A percentile compares a stretch with the other conserved stretches of the same genome.
Conservation (phyloP, 2,797 vertebrate genomes). For the Sandelia bainsii region DNA sequence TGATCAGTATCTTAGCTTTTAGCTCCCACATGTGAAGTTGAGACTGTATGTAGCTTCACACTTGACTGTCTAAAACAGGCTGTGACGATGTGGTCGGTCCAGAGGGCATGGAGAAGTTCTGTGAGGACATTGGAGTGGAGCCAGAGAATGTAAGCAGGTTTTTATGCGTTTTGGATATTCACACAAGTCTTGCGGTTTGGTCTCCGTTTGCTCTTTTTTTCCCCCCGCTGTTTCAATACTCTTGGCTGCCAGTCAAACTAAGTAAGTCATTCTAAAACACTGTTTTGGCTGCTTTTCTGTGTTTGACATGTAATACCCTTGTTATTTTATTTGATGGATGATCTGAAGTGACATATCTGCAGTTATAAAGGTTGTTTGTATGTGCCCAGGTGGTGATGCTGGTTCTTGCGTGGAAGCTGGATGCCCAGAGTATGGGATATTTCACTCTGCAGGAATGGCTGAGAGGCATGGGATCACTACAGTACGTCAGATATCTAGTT, state of each 20-base stretch:
- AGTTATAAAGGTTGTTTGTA: conserved; percentile 20
- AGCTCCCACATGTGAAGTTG: background rate
- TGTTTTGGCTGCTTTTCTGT: conserved; percentile 3
- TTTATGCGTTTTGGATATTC: conserved; percentile 3
- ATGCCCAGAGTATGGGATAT: conserved; percentile 99
- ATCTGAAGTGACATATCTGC: conserved; percentile 8
- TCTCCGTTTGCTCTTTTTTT: background rate
- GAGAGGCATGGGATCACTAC: conserved; percentile 97
- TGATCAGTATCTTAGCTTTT: background rate
- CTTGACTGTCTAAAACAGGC: conserved; percentile 79
- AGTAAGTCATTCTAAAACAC: background rate
- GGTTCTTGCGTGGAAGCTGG: conserved; percentile 98
- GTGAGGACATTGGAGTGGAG: conserved; percentile 99
- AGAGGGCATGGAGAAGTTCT: conserved; percentile 99
- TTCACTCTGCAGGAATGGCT: conserved; percentile 99
- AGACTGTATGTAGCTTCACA: conserved; percentile 6
- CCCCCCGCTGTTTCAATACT: background rate
- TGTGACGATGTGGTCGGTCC: conserved; percentile 96
- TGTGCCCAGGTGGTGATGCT: conserved; percentile 96
- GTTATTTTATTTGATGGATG: conserved; percentile 2
- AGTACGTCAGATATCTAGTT: conserved; percentile 86
- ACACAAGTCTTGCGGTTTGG: conserved; percentile 2
- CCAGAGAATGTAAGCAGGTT: conserved; percentile 93
- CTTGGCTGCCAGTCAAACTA: background rate
- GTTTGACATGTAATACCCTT: background rate